A percentile compares a stretch with the other conserved stretches of the same genome.
phyloP scores from a whole-genome alignment of 2,888 invertebrate genomes.

The Brachypalpus laphriformis region DNA sequence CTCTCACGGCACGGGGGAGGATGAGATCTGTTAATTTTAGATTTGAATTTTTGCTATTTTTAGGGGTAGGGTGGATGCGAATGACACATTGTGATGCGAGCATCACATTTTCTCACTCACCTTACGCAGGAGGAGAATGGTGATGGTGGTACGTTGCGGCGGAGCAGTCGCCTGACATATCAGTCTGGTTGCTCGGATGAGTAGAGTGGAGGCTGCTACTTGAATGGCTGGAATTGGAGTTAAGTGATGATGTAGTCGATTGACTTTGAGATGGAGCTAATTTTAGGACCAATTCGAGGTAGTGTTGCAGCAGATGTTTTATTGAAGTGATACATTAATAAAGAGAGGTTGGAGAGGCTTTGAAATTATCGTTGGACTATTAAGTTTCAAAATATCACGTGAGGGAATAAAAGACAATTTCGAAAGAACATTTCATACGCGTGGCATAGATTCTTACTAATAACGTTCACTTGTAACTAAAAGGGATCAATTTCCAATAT shows the following conservation, averaged over 20 bases:
- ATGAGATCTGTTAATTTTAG: slow-evolving; percentile 60
- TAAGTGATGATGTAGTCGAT: slow-evolving; percentile 70
- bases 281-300: slow-evolving; percentile 58
- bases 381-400: too few species aligned
- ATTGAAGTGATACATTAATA: slow-evolving; percentile 21
- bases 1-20: slow-evolving; percentile 35
- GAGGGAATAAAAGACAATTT: too few species aligned
- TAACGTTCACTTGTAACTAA: too few species aligned
- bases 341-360: not conserved
- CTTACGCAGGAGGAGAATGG: slow-evolving; percentile 28
- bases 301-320: slow-evolving; percentile 52
- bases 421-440: too few species aligned
- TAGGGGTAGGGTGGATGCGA: slow-evolving; percentile 15
- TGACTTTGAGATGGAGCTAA: slow-evolving; percentile 63
- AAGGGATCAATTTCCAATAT: too few species aligned
- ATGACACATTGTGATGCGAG: slow-evolving; percentile 48
- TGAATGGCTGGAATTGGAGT: slow-evolving; percentile 42
- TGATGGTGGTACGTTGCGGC: slow-evolving; percentile 1
- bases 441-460: too few species aligned
- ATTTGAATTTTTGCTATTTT: slow-evolving; percentile 46
- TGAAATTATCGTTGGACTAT: not conserved
- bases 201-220: slow-evolving; percentile 22
- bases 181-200: slow-evolving; percentile 2
- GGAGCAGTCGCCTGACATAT: too few species aligned
- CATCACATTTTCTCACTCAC: slow-evolving; percentile 31